Evolutionary conservation across 2,888 invertebrate species (phyloP), one percentile per base, ranked within the genome.

Genomic region (Athalia circularis): DNA sequence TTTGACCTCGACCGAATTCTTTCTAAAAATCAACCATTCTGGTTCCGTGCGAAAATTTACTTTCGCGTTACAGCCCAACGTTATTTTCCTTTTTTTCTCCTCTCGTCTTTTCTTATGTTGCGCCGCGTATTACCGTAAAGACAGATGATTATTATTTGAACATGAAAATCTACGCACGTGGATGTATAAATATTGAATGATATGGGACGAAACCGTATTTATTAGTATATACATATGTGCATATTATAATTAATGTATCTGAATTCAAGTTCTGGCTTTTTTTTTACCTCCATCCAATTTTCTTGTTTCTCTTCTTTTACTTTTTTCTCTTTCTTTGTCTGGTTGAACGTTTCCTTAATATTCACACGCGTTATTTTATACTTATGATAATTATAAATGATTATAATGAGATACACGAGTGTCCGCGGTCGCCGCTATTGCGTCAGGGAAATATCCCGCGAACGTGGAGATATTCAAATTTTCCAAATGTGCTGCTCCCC

Each of bases 391-490:
- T 29, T 29, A 29, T 29, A 29, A 29, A 0, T 29, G 2, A 29
- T 29, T 29, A 29, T 29, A 29, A 29, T 29, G 29, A 29, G 29
- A 29, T 29, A 29, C 29, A 29, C 29, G 29, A 29, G 29, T 29
- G 29, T 29, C 2, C 29, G 29, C 29, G 29, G 29, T 29, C 29
- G 29, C 29, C 29, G 29, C 29, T 29, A 29, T n/a, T 64, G n/a
- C 64, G 64, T 64, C 64, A 64, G n/a, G 64, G 64, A 64, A 64
- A 45, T 43, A 64, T 64, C 64, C 64, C 15, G 64, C 29, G 29
- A 29, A 29, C 2, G 29, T 29, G 29, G 29, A n/a, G 15, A n/a
- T 9, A 64, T 64, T 64, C 5, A 64, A 64, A 64, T 64, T 64
- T 64, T 64, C 64, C 64, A 43, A n/a, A 15, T 9, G 15, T 29